phyloP scores from a whole-genome alignment of 2,113 vertebrate genomes.

The Platysteira castanea region DNA sequence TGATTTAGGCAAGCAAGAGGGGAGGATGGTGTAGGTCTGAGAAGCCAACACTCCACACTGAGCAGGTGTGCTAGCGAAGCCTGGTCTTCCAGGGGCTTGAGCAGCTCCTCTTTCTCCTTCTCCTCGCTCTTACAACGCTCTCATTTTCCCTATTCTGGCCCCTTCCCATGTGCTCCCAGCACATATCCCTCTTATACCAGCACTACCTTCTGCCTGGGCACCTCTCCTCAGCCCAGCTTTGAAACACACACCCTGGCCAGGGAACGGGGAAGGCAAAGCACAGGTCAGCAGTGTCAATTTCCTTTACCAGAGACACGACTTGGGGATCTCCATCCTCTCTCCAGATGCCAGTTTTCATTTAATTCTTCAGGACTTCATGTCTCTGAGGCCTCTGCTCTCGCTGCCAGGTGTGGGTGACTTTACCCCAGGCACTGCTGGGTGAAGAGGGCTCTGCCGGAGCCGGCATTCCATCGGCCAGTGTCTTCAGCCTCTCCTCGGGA shows the following conservation, averaged over 20 bases:
- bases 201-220: background rate
- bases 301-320: fast-evolving
- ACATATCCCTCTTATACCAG: background rate
- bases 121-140: fast-evolving
- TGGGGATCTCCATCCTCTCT: background rate
- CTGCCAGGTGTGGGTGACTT: background rate
- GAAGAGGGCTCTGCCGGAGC: background rate
- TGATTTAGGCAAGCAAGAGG: background rate
- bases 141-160: background rate
- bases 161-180: fast-evolving
- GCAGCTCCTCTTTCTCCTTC: background rate
- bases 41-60: fast-evolving
- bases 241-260: fast-evolving
- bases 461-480: fast-evolving
- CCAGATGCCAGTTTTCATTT: background rate
- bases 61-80: fast-evolving
- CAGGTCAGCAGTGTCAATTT: fast-evolving
- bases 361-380: background rate
- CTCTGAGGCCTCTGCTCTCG: background rate
- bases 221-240: background rate
- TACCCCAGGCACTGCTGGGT: background rate
- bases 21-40: background rate
- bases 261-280: fast-evolving
- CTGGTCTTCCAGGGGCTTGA: background rate
- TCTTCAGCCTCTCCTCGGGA: background rate